A percentile compares a stretch with the other conserved stretches of the same genome.
phyloP scores from a whole-genome alignment of 2,797 vertebrate genomes.

The Liasis olivaceus region DNA sequence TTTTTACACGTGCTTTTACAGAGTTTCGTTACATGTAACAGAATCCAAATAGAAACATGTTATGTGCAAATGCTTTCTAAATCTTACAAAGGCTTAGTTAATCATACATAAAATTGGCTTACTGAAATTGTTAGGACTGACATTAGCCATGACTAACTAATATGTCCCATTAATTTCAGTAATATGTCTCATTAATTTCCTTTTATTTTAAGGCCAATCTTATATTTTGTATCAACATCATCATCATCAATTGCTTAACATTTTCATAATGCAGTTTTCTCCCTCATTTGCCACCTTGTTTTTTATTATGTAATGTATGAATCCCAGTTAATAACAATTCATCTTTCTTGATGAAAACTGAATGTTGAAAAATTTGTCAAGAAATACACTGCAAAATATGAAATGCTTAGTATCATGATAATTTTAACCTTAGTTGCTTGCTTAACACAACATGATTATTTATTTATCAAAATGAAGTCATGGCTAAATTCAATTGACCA shows the following conservation, averaged over 20 bases:
- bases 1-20: constrained; percentile 48
- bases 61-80: constrained; percentile 39
- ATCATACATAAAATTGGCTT: not conserved
- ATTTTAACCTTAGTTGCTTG: constrained; percentile 61
- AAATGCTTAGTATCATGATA: constrained; percentile 62
- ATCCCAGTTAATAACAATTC: constrained; percentile 55
- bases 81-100: constrained; percentile 5
- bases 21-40: constrained; percentile 45
- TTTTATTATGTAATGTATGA: constrained; percentile 50
- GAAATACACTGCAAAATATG: constrained; percentile 72
- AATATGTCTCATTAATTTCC: not conserved
- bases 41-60: constrained; percentile 58
- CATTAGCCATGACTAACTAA: not conserved
- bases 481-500: constrained; percentile 44
- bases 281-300: constrained; percentile 56
- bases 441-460: constrained; percentile 64
- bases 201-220: not conserved
- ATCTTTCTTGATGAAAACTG: constrained; percentile 35
- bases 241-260: constrained; percentile 48
- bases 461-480: not conserved
- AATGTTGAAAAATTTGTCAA: constrained; percentile 46
- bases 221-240: not conserved
- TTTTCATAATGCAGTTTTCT: constrained; percentile 63
- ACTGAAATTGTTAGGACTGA: not conserved
- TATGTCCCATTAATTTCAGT: not conserved